Conservation (phyloP, 2,113 vertebrate species). For the Theristicus caerulescens region DNA sequence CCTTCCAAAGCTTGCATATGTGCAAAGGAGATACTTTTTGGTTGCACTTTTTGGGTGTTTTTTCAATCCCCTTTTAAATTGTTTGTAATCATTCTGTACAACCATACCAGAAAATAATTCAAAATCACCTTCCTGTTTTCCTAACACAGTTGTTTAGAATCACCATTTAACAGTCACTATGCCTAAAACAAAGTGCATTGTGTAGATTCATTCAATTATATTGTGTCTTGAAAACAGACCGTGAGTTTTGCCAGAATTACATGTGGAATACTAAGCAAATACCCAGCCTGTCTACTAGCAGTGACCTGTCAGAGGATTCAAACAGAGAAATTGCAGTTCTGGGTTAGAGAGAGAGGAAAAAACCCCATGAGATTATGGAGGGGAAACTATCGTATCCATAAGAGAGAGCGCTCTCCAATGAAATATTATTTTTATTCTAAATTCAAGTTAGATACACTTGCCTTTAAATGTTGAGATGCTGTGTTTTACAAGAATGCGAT, state of each 20-base stretch:
- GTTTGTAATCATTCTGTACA: background rate
- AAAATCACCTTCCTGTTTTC: background rate
- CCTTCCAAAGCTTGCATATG: background rate
- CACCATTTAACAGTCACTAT: background rate
- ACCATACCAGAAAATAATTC: background rate
- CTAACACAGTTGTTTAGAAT: background rate
- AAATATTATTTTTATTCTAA: background rate
- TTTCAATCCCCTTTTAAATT: background rate
- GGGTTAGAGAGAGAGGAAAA: background rate
- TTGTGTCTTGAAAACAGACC: background rate
- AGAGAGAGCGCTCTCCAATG: background rate
- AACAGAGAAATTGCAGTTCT: background rate
- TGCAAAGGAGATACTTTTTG: background rate
- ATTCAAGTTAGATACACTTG: background rate
- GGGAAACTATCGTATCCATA: background rate
- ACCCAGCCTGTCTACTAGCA: background rate
- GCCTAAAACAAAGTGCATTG: background rate
- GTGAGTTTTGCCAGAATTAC: background rate
- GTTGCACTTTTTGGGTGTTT: background rate
- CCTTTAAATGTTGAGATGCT: background rate
- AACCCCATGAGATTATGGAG: accelerated
- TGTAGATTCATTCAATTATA: background rate
- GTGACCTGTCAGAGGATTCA: background rate
- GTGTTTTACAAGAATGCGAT: background rate
- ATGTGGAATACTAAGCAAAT: background rate